A percentile compares a stretch with the other conserved stretches of the same genome.
Evolutionary conservation across 2,797 vertebrate genomes (phyloP).

Genomic region (Hirundo rustica): DNA sequence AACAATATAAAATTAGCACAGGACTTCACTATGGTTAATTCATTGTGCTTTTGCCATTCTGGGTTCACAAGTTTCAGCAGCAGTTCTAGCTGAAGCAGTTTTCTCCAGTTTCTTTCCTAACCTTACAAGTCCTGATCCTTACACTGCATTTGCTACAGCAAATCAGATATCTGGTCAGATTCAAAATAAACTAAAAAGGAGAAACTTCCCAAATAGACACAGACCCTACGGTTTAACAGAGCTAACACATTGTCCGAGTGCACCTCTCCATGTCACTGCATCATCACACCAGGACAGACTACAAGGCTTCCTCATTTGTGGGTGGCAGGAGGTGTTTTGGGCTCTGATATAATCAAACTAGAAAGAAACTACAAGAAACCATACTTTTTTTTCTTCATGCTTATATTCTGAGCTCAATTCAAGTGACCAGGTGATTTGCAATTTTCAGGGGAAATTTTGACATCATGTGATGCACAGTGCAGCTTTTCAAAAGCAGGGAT

Average conservation of each 20-base stretch:
- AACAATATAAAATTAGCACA: not conserved
- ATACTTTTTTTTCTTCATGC: not conserved
- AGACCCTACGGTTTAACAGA: not conserved
- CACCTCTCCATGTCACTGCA: not conserved
- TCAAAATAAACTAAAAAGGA: not conserved
- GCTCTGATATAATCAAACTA: not conserved
- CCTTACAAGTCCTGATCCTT: not conserved
- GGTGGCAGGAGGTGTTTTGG: not conserved
- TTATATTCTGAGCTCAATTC: not conserved
- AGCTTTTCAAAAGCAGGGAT: not conserved
- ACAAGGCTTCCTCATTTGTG: not conserved
- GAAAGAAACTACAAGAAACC: not conserved
- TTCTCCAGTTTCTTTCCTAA: not conserved
- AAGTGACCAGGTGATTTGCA: not conserved
- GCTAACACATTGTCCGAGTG: not conserved
- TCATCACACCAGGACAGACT: not conserved
- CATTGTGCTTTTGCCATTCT: not conserved
- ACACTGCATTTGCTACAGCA: not conserved
- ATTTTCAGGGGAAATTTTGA: not conserved
- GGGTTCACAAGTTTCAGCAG: not conserved
- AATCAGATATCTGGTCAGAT: not conserved
- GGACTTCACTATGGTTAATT: not conserved
- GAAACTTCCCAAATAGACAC: not conserved
- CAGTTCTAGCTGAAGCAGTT: not conserved
- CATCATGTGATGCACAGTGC: not conserved